Percentiles rank a stretch among this genome's conserved stretches.
Evolutionary conservation across 92 coral and sea anemone species (phyloP).

Genomic region (Epizoanthus scotinus): DNA sequence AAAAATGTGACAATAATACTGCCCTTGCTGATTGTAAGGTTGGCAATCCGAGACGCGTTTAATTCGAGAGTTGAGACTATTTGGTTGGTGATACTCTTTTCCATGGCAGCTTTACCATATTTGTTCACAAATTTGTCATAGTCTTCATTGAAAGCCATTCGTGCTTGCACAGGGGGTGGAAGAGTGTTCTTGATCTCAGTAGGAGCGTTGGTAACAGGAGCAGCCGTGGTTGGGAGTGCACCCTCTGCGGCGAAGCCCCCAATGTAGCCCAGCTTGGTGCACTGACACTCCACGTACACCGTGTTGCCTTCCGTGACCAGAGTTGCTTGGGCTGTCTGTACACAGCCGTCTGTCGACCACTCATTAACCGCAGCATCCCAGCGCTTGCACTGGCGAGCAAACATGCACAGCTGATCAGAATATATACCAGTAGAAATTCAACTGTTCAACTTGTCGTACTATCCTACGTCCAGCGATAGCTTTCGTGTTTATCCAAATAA

Average conservation of each 20-base stretch:
- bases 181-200: constrained; percentile 10
- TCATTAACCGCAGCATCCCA: constrained; percentile 39
- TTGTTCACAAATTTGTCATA: constrained; percentile 20
- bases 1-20: constrained; percentile 63
- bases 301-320: constrained; percentile 39
- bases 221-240: constrained; percentile 28
- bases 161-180: neutral
- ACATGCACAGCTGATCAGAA: neutral
- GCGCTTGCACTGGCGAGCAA: constrained; percentile 52
- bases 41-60: constrained; percentile 47
- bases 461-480: too few species aligned
- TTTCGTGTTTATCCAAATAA: too few species aligned
- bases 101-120: constrained; percentile 24
- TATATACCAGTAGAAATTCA: neutral
- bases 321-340: constrained; percentile 30
- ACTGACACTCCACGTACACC: constrained; percentile 62
- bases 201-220: constrained; percentile 22
- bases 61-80: constrained; percentile 32
- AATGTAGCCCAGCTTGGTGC: constrained; percentile 55
- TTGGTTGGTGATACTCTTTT: constrained; percentile 18
- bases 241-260: constrained; percentile 53
- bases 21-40: constrained; percentile 51
- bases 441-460: neutral
- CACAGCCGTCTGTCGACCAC: constrained; percentile 59
- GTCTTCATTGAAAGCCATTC: constrained; percentile 35